Conservation (phyloP, 2,797 vertebrate species). For the Clarias fuscus region DNA sequence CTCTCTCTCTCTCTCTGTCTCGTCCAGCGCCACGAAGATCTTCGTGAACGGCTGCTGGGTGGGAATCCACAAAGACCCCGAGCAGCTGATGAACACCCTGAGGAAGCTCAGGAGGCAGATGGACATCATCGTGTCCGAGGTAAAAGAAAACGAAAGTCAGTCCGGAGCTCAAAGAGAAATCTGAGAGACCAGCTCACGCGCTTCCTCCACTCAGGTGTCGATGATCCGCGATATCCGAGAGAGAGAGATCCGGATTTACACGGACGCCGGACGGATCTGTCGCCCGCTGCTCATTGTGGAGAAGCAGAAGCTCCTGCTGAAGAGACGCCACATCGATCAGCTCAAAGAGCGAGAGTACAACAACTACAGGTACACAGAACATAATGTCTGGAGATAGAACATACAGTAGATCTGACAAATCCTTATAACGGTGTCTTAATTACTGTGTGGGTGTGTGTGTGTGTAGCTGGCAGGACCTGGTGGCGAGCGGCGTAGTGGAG, state of each 20-base stretch:
- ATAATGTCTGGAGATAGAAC: too few relatives aligned
- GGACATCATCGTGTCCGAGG: conserved; percentile 99
- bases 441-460: conserved; percentile 5
- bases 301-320: conserved; percentile 94
- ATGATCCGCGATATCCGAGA: conserved; percentile 98
- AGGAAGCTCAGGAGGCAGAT: conserved; percentile 94
- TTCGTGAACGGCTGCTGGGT: conserved; percentile 99
- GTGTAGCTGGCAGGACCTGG: conserved; percentile 94
- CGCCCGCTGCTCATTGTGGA: conserved; percentile 94
- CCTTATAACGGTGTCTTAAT: neutral
- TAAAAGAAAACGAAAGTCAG: conserved; percentile 59
- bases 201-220: conserved; percentile 80
- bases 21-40: conserved; percentile 92
- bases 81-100: conserved; percentile 97
- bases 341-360: conserved; percentile 97
- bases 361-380: conserved; percentile 85
- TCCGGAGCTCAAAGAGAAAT: neutral
- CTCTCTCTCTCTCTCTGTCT: neutral
- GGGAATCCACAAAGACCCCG: conserved; percentile 98
- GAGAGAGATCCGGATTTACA: conserved; percentile 96
- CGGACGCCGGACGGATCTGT: conserved; percentile 94
- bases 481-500: conserved; percentile 96
- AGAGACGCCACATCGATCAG: conserved; percentile 97
- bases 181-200: neutral
- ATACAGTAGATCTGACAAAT: neutral